Base-by-base conservation (phyloP, 2,888 invertebrate species). In the Callyntrura guangdongensis region DNA sequence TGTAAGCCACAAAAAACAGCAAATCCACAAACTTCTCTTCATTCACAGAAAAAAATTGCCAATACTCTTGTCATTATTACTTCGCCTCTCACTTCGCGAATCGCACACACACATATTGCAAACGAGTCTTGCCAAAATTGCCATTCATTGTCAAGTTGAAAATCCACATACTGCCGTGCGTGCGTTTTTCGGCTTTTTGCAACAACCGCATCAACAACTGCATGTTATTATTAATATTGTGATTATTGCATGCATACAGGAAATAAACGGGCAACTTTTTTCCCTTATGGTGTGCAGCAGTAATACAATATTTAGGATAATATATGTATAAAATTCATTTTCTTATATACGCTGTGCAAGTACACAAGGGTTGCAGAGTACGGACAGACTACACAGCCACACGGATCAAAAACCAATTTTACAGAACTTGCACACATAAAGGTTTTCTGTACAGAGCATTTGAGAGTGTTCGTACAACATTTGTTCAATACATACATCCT, bases 111-210 rank as follows among this genome's bases (percentile, higher is more conserved):
- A 6, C n/a, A 2, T 59, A 20, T 9, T 67, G 67, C 67, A 67
- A 67, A 67, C 67, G 27, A n/a, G n/a, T n/a, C 2, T 14, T 67
- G 25, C 27, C 67, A 25, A 67, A 67, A 36, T 82, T 64, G 61
- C 61, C 82, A 47, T 82, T 82, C 82, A 82, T 82, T 82, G 82
- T 64, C 64, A 82, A 82, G 79, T 79, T 79, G 79, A 79, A 22
- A 22, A 53, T 45, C 27, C 12, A 49, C 9, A 47, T 22, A 3
- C 6, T 36, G 14, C 20, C 49, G 49, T 22, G 25, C 22, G n/a
- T 9, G 27, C 2, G 67, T 67, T 3, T 27, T 59, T 59, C 59
- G 8, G 59, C 59, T 59, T 59, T 20, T n/a, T n/a, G n/a, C n/a
- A n/a, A n/a, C n/a, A n/a, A 67, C 9, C 20, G 53, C 12, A n/a